These are phyloP conservation scores for Cepaea nemoralis DNA, from an alignment of 1,140 invertebrate genomes.

Conservation along the genomic window DNA sequence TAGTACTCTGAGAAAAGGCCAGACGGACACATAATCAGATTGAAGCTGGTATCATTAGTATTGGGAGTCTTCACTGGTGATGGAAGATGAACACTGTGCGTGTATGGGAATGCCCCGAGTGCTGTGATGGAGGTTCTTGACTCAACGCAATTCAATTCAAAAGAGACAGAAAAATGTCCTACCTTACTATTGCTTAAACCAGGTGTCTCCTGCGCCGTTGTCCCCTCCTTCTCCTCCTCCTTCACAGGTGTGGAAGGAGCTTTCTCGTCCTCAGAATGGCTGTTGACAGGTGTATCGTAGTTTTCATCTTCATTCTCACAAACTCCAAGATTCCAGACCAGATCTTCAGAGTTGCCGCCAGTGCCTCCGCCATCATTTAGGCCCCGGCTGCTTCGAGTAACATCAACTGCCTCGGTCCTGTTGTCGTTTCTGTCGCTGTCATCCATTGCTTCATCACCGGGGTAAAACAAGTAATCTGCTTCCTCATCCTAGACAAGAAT, in stretches of 20 bases:
- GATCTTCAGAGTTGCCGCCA: neutral
- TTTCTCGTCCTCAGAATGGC: slow-evolving; percentile 33
- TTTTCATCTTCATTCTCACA: slow-evolving; percentile 33
- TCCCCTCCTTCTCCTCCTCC: neutral
- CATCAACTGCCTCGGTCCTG: slow-evolving; percentile 10
- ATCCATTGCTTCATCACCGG: slow-evolving; percentile 31
- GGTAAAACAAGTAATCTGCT: slow-evolving; percentile 51
- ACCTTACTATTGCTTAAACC: neutral
- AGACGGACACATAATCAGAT: too few species aligned
- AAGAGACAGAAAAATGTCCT: neutral
- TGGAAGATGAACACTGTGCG: too few species aligned
- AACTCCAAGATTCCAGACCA: slow-evolving; percentile 16
- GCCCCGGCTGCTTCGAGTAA: neutral
- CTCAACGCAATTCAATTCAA: too few species aligned
- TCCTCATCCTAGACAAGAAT: slow-evolving; percentile 53
- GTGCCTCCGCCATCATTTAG: slow-evolving; percentile 7
- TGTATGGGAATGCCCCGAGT: too few species aligned
- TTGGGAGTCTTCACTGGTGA: too few species aligned
- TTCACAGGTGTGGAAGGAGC: neutral
- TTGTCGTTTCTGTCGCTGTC: neutral
- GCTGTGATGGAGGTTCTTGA: too few species aligned
- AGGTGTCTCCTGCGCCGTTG: neutral
- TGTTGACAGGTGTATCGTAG: slow-evolving; percentile 32
- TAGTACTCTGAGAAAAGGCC: too few species aligned
- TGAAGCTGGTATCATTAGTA: too few species aligned